Conservation (phyloP, 2,888 invertebrate genomes). For the Macrosiphum euphorbiae region DNA sequence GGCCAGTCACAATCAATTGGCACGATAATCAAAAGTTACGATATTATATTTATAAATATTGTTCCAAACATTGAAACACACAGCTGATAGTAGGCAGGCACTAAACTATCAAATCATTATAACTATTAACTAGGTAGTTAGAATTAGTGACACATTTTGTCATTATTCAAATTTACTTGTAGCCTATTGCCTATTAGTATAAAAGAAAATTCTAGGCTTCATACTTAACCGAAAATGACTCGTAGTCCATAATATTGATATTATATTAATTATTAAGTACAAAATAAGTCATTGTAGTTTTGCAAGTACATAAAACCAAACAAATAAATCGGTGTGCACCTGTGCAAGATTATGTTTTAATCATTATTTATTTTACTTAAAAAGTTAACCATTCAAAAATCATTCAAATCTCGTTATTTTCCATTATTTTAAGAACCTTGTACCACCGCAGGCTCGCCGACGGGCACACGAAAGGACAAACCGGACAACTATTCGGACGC, state of each 20-base stretch:
- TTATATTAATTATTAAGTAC: neutral
- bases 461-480: conserved; percentile 62
- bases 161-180: neutral
- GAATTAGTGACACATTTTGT: neutral
- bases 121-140: neutral
- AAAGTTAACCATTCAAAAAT: neutral
- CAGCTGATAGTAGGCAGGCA: neutral
- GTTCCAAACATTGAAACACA: neutral
- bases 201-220: neutral
- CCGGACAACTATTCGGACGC: conserved; percentile 40
- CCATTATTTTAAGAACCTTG: conserved; percentile 61
- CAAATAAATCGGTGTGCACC: neutral
- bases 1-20: neutral
- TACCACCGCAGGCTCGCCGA: conserved; percentile 55
- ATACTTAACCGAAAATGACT: no score
- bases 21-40: neutral
- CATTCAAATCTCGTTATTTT: neutral
- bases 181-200: neutral
- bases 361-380: neutral
- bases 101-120: neutral
- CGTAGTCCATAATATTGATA: neutral
- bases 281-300: neutral
- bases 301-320: neutral
- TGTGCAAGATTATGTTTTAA: neutral
- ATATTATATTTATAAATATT: neutral